Percentiles rank a stretch among this genome's conserved stretches.
phyloP scores from a whole-genome alignment of 37 sponge, comb jelly and placozoan genomes.

The Corticium candelabrum region DNA sequence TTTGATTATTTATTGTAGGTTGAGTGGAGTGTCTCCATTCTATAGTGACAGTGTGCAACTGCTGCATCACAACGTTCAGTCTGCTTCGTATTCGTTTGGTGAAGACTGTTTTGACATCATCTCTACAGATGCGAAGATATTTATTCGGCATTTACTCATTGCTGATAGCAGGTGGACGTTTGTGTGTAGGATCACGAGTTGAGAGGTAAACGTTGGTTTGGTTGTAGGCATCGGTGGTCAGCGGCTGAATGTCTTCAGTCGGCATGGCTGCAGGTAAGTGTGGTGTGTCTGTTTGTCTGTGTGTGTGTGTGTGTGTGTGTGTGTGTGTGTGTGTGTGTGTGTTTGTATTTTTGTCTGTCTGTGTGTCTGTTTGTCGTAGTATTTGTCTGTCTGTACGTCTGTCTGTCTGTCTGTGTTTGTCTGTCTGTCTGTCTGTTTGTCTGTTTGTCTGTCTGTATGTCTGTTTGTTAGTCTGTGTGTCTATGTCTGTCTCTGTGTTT shows the following conservation, averaged over 20 bases:
- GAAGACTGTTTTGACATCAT: slow-evolving; percentile 25
- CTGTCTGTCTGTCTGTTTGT: too few species aligned
- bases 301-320: not conserved
- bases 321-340: too few species aligned
- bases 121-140: slow-evolving; percentile 17
- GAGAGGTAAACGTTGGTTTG: too few species aligned
- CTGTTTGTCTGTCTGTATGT: too few species aligned
- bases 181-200: too few species aligned
- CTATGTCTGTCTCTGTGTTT: too few species aligned
- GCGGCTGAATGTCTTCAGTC: not conserved
- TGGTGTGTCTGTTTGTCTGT: too few species aligned
- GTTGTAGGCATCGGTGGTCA: not conserved
- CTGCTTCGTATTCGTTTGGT: slow-evolving; percentile 22
- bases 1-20: slow-evolving; percentile 27
- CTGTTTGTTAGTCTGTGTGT: too few species aligned
- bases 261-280: not conserved
- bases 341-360: too few species aligned
- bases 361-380: too few species aligned
- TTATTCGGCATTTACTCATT: slow-evolving; percentile 36
- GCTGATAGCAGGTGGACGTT: slow-evolving; percentile 30
- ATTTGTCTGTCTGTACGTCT: too few species aligned
- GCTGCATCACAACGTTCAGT: slow-evolving; percentile 40
- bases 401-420: too few species aligned
- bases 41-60: slow-evolving; percentile 32
- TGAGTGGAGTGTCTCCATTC: slow-evolving; percentile 56